Conservation (phyloP, 2,888 invertebrate genomes). For the Anthophora plumipes region DNA sequence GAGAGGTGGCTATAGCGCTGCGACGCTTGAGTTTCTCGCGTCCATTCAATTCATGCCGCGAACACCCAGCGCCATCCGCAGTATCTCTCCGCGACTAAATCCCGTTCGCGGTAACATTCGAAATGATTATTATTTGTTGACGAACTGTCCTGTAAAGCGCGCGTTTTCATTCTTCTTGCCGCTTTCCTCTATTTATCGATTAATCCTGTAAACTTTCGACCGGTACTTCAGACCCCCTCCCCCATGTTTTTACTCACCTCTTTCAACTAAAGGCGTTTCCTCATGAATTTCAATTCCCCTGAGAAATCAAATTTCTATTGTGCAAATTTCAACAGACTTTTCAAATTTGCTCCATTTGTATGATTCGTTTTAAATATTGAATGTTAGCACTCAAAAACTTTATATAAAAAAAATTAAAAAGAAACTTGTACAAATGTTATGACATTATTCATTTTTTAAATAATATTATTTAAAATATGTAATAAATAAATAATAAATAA, state of each 20-base stretch:
- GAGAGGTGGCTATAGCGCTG: conserved; percentile 52
- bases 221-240: background rate
- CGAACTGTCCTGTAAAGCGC: conserved; percentile 13
- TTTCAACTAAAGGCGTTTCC: background rate
- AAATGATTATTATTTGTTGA: conserved; percentile 15
- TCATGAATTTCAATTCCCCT: background rate
- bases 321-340: background rate
- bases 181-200: conserved; percentile 16
- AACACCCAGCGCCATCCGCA: conserved; percentile 35
- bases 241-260: background rate
- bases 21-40: conserved; percentile 65
- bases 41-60: conserved; percentile 68
- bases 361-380: background rate
- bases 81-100: background rate
- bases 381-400: background rate
- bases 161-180: conserved; percentile 12
- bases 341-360: background rate
- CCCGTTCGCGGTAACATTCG: conserved; percentile 42
- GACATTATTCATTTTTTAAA: background rate
- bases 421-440: background rate
- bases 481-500: background rate
- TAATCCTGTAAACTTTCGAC: background rate
- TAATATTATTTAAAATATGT: background rate
- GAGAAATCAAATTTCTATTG: background rate
- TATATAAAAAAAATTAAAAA: background rate